A percentile compares a stretch with the other conserved stretches of the same genome.
Conservation (phyloP, 2,113 vertebrate genomes). For the Glaucidium brasilianum region DNA sequence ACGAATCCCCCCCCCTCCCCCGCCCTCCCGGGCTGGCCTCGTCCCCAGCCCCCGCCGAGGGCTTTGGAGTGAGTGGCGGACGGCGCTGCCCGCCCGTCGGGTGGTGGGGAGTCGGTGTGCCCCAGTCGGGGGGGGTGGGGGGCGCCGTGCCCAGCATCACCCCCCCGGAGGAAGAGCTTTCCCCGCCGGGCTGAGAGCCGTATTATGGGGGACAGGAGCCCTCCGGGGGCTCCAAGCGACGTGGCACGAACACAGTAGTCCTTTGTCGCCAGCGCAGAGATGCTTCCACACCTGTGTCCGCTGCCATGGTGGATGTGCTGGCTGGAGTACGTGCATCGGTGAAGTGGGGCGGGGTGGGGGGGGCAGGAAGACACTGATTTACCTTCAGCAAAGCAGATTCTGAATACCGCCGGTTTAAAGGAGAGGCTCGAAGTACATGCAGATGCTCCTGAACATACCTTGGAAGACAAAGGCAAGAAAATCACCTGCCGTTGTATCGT, state of each 20-base stretch:
- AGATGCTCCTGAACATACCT: background rate
- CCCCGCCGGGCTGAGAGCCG: too few relatives aligned
- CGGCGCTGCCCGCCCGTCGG: background rate
- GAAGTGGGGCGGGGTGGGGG: background rate
- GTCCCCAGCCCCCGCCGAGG: too few relatives aligned
- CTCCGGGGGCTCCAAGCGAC: background rate
- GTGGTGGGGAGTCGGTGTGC: background rate
- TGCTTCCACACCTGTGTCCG: background rate
- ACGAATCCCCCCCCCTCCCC: background rate
- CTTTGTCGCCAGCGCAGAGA: background rate
- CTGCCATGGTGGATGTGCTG: background rate
- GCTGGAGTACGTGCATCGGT: background rate
- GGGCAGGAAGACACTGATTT: background rate
- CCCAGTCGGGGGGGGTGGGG: too few relatives aligned
- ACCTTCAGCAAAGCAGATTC: background rate
- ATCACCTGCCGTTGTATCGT: background rate
- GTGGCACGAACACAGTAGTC: background rate
- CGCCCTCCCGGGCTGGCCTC: background rate
- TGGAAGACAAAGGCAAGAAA: background rate
- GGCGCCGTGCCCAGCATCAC: background rate
- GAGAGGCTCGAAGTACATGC: background rate
- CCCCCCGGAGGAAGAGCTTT: background rate
- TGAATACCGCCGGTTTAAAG: background rate
- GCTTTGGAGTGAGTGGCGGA: background rate
- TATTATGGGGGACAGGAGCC: background rate